Evolutionary conservation across 2,888 invertebrate species (phyloP).

Genomic region (Eretmocerus hayati): DNA sequence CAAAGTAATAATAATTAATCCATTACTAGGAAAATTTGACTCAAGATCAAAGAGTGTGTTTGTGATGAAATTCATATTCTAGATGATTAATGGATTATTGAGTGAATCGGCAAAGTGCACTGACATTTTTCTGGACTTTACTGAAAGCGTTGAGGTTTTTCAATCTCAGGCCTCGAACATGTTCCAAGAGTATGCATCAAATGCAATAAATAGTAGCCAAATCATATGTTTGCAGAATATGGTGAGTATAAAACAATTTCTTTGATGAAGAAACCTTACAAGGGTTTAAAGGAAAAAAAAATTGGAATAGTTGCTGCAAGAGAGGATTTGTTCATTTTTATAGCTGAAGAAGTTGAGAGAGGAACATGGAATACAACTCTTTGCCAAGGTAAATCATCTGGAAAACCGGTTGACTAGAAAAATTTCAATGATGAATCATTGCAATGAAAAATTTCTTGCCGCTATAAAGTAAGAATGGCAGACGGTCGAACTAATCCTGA

Average conservation of each 20-base stretch:
- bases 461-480: slow-evolving; percentile 18
- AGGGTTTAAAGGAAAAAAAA: not conserved
- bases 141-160: slow-evolving; percentile 1
- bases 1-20: slow-evolving; percentile 14
- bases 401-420: slow-evolving; percentile 12
- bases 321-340: slow-evolving; percentile 1
- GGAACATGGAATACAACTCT: slow-evolving; percentile 15
- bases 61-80: slow-evolving; percentile 1
- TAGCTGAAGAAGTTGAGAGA: slow-evolving; percentile 18
- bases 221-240: slow-evolving; percentile 23
- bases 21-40: no score
- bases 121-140: slow-evolving; percentile 4
- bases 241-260: slow-evolving; percentile 22
- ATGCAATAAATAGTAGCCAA: slow-evolving; percentile 15
- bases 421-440: slow-evolving; percentile 12
- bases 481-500: no score
- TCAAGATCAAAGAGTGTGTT: no score
- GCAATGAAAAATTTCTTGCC: slow-evolving; percentile 21
- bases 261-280: not conserved
- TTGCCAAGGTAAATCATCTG: slow-evolving; percentile 5
- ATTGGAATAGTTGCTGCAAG: no score
- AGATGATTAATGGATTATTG: slow-evolving; percentile 8
- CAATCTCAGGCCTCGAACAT: slow-evolving; percentile 4
- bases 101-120: slow-evolving; percentile 6
- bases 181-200: slow-evolving; percentile 10